A percentile compares a stretch with the other conserved stretches of the same genome.
Evolutionary conservation across 2,113 vertebrate species (phyloP).

Genomic region (Aepyceros melampus): DNA sequence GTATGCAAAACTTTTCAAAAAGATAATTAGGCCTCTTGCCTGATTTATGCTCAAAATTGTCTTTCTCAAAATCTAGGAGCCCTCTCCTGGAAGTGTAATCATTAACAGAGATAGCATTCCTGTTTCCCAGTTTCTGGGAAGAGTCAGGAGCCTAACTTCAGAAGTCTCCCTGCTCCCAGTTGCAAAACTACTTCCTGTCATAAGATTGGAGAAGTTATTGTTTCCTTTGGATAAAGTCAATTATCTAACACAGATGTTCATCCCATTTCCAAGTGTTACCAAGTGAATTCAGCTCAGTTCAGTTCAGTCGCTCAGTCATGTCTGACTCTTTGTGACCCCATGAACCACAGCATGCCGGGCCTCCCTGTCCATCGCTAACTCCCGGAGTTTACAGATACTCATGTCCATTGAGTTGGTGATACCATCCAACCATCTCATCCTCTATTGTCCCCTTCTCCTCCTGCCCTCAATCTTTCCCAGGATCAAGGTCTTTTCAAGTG

Average conservation of each 20-base stretch:
- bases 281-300: not conserved
- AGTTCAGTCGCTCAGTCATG: rapidly evolving
- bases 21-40: not conserved
- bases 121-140: not conserved
- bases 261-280: not conserved
- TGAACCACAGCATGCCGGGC: not conserved
- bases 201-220: not conserved
- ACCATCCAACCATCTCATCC: not conserved
- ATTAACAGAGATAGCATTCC: not conserved
- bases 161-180: not conserved
- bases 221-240: not conserved
- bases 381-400: not conserved
- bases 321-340: rapidly evolving
- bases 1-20: not conserved
- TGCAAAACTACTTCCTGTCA: not conserved
- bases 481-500: not conserved
- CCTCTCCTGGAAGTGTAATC: not conserved
- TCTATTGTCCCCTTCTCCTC: not conserved
- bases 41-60: not conserved
- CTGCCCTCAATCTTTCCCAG: not conserved
- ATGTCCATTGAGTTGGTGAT: not conserved
- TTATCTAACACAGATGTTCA: not conserved
- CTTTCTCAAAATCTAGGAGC: not conserved
- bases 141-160: not conserved
- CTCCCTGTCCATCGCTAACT: not conserved